phyloP scores from a whole-genome alignment of 2,888 invertebrate genomes.

The Acholoe squamosa region DNA sequence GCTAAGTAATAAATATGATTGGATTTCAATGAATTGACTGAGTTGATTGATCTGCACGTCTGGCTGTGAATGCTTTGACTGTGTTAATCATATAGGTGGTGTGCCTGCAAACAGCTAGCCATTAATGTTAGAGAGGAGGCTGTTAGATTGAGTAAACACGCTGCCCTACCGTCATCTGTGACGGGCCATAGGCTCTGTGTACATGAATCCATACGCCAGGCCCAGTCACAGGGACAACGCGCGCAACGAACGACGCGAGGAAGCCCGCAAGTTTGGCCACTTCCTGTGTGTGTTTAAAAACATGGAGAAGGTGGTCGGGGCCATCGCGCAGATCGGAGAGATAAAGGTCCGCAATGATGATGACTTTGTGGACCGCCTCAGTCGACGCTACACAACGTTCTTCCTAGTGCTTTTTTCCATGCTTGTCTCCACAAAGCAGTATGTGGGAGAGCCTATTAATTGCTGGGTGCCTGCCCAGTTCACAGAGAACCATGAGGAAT shows the following conservation, averaged over 20 bases:
- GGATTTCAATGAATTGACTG: too few relatives aligned
- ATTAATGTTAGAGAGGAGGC: not conserved
- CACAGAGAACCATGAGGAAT: conserved; percentile 84
- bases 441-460: conserved; percentile 98
- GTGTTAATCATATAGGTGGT: not conserved
- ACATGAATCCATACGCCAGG: conserved; percentile 54
- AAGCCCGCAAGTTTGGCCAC: conserved; percentile 31
- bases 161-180: not conserved
- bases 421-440: conserved; percentile 95
- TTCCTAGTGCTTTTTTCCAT: conserved; percentile 95
- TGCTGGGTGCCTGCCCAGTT: conserved; percentile 87
- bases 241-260: conserved; percentile 51
- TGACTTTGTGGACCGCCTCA: conserved; percentile 83
- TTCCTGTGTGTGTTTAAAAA: conserved; percentile 38
- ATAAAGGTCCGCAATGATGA: conserved; percentile 80
- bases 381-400: conserved; percentile 84
- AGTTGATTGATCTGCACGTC: not conserved
- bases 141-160: not conserved
- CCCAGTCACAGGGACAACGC: conserved; percentile 53
- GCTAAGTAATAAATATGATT: too few relatives aligned
- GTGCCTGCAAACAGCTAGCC: not conserved
- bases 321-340: conserved; percentile 64
- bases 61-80: conserved; percentile 7
- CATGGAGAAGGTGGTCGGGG: conserved; percentile 57
- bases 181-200: not conserved